phyloP scores from a whole-genome alignment of 2,888 invertebrate genomes.

The Tenthredo amoena region DNA sequence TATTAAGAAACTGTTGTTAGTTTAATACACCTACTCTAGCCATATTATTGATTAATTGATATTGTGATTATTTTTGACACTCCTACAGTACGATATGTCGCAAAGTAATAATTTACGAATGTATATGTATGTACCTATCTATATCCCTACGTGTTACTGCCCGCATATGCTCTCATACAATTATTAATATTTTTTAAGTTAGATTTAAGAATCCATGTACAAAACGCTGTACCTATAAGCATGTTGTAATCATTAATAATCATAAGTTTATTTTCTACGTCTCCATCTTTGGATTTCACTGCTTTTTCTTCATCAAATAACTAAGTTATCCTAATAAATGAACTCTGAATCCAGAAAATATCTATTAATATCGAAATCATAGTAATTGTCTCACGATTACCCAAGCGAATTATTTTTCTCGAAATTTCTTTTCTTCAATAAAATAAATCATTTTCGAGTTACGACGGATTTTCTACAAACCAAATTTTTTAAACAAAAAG shows the following conservation, averaged over 20 bases:
- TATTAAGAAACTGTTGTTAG: slow-evolving; percentile 12
- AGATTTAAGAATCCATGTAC: slow-evolving; percentile 24
- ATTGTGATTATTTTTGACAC: slow-evolving; percentile 42
- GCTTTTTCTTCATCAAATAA: not conserved
- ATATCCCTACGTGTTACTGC: slow-evolving; percentile 22
- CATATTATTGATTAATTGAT: slow-evolving; percentile 71
- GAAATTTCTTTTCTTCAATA: too few species aligned
- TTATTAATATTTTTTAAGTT: slow-evolving; percentile 1
- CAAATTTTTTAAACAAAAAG: too few species aligned
- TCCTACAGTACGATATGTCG: not conserved
- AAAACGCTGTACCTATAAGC: slow-evolving; percentile 64
- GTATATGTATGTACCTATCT: not conserved
- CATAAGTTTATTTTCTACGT: slow-evolving; percentile 60
- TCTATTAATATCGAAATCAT: not conserved
- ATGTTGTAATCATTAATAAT: slow-evolving; percentile 66
- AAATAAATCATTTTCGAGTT: too few species aligned
- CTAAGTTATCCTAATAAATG: not conserved
- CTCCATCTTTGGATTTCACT: not conserved
- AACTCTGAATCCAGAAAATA: not conserved
- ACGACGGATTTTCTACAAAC: too few species aligned
- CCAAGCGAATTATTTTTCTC: too few species aligned
- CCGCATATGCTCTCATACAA: slow-evolving; percentile 50
- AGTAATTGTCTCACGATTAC: not conserved
- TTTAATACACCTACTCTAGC: slow-evolving; percentile 62
- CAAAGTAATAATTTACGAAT: not conserved